phyloP scores from a whole-genome alignment of 2,797 vertebrate genomes.

The Propithecus perrieri region DNA sequence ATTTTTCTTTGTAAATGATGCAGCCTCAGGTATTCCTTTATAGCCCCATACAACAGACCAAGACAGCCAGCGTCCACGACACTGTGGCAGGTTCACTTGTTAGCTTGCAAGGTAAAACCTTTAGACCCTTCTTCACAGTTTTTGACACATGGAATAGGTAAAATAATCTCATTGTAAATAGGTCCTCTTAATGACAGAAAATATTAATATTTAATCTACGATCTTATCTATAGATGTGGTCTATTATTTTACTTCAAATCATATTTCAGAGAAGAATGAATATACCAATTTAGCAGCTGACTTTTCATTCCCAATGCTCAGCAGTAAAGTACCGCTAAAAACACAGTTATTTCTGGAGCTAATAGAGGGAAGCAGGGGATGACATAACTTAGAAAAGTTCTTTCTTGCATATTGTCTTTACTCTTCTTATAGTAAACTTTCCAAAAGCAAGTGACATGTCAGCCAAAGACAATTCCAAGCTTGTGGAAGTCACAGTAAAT shows the following conservation, averaged over 20 bases:
- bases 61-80: neutral
- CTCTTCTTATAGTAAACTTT: slow-evolving; percentile 67
- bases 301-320: neutral
- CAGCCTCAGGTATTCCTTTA: neutral
- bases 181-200: neutral
- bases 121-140: neutral
- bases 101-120: neutral
- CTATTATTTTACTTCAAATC: slow-evolving; percentile 13
- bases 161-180: slow-evolving; percentile 10
- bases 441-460: slow-evolving; percentile 49
- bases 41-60: neutral
- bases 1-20: neutral
- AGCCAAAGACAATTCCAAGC: slow-evolving; percentile 6
- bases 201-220: neutral
- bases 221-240: neutral
- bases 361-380: slow-evolving; percentile 38
- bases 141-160: neutral
- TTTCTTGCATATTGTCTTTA: slow-evolving; percentile 61
- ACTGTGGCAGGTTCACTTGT: neutral
- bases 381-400: neutral
- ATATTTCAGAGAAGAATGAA: slow-evolving; percentile 25
- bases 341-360: neutral
- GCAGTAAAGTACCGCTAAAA: neutral
- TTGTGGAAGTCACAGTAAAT: slow-evolving; percentile 54
- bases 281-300: neutral